These are phyloP conservation scores for Drosophila mayaguana DNA, from an alignment of 2,888 invertebrate genomes.

Conservation along the genomic window DNA sequence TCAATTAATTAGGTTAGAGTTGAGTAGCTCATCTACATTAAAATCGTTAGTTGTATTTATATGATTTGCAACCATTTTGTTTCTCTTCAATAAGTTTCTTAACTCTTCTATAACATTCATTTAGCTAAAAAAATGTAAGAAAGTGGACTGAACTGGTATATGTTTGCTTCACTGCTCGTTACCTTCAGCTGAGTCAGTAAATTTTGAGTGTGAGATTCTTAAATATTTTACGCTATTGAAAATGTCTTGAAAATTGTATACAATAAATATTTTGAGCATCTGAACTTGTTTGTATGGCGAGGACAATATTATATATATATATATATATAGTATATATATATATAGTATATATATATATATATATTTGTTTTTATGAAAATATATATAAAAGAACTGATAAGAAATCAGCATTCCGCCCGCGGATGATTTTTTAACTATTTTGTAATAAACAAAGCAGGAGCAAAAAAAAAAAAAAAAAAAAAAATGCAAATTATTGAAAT, in stretches of 20 bases:
- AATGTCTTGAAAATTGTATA: not conserved
- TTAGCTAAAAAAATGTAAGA: not conserved
- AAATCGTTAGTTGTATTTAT: constrained; percentile 62
- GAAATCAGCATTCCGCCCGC: constrained; percentile 60
- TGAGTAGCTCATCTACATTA: constrained; percentile 55
- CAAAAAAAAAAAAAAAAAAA: not conserved
- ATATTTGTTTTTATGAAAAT: not conserved
- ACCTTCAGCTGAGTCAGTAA: constrained; percentile 16
- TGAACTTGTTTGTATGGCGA: not conserved
- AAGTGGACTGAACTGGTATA: not conserved
- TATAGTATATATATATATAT: too few species aligned
- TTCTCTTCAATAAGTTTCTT: constrained; percentile 34
- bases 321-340: too few species aligned
- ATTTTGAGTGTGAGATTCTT: not conserved
- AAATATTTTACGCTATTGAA: not conserved
- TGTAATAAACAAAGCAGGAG: not conserved
- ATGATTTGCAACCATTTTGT: constrained; percentile 67
- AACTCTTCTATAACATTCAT: constrained; percentile 32
- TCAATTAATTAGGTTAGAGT: constrained; percentile 26
- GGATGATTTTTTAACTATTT: constrained; percentile 46
- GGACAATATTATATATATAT: not conserved
- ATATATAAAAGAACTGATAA: not conserved
- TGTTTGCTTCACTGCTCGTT: not conserved
- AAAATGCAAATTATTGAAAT: not conserved
- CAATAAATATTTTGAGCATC: constrained; percentile 13